Conservation (phyloP, 1,140 invertebrate genomes). For the Chionoecetes opilio region DNA sequence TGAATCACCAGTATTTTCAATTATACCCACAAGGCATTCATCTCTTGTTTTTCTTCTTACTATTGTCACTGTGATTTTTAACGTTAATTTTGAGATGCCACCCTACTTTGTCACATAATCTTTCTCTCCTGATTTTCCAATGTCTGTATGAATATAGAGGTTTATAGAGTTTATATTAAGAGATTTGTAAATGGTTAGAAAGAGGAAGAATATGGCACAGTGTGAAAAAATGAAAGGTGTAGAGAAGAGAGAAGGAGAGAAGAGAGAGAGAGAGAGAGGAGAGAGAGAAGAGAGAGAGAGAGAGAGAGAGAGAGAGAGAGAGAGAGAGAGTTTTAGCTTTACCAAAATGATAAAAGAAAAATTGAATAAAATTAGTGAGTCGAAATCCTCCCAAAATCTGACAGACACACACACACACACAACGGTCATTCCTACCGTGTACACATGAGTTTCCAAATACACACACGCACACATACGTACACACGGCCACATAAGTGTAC, state of each 20-base stretch:
- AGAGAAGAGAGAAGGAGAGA: not conserved
- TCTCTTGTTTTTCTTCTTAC: too few species aligned
- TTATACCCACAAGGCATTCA: too few species aligned
- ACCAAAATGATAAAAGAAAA: too few species aligned
- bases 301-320: constrained; percentile 38
- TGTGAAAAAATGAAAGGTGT: not conserved
- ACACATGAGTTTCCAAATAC: constrained; percentile 9
- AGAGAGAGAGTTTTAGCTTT: constrained; percentile 23
- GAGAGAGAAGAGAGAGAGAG: constrained; percentile 22
- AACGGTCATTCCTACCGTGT: not conserved
- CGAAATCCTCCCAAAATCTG: not conserved
- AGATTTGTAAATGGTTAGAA: too few species aligned
- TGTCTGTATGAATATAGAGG: not conserved
- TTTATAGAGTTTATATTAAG: too few species aligned
- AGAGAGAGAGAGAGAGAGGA: not conserved
- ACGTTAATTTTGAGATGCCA: too few species aligned
- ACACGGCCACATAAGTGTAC: constrained; percentile 62
- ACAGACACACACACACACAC: not conserved
- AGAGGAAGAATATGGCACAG: too few species aligned
- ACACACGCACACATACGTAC: constrained; percentile 7
- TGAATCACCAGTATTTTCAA: too few species aligned
- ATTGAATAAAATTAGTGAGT: too few species aligned
- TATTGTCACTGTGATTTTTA: too few species aligned
- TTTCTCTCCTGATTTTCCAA: not conserved
- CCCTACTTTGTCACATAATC: not conserved